phyloP scores from a whole-genome alignment of 2,113 vertebrate genomes.

The Eclectus roratus region DNA sequence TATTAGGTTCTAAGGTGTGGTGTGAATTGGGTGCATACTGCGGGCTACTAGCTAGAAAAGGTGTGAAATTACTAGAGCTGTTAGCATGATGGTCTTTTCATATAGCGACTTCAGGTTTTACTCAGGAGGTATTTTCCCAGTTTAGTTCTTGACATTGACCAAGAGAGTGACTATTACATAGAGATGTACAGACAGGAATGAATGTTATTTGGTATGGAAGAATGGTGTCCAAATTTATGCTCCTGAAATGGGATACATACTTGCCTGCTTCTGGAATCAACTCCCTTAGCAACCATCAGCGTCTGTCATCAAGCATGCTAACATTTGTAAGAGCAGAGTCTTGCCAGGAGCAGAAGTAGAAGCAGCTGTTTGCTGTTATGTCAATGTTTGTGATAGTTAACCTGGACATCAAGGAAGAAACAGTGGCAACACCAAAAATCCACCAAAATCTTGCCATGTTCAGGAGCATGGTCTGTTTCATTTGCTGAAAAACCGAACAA shows the following conservation, averaged over 20 bases:
- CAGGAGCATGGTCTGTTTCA: neutral
- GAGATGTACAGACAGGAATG: neutral
- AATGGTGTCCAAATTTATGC: neutral
- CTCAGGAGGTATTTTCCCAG: neutral
- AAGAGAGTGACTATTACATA: neutral
- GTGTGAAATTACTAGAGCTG: neutral
- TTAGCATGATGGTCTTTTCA: neutral
- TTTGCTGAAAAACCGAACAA: neutral
- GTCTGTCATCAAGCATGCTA: neutral
- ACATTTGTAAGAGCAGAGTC: neutral
- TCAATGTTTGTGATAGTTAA: neutral
- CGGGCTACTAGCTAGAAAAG: neutral
- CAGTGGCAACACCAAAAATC: neutral
- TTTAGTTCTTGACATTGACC: neutral
- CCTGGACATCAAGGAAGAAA: neutral
- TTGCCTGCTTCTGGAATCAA: neutral
- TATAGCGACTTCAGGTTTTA: neutral
- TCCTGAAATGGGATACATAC: neutral
- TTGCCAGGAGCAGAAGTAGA: neutral
- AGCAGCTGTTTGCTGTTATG: neutral
- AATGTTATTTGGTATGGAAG: neutral
- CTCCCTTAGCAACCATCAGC: neutral
- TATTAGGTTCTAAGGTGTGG: neutral
- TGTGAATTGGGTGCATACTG: neutral
- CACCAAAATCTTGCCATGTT: neutral